phyloP scores from a whole-genome alignment of 2,797 vertebrate genomes.

The Enteromius viviparus region DNA sequence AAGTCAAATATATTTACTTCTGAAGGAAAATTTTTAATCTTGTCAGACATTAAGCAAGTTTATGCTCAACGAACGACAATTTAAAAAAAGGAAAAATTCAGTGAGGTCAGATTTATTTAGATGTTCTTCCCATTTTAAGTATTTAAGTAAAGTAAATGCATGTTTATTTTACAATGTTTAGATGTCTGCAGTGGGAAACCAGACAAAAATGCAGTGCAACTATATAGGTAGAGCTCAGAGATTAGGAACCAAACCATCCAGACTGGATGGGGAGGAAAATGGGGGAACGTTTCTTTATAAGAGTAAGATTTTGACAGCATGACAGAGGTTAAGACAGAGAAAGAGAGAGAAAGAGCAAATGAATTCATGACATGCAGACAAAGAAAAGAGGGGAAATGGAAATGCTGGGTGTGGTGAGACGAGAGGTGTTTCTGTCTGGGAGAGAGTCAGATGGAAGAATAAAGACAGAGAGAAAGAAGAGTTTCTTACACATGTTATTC shows the following conservation, averaged over 20 bases:
- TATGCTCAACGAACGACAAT: not conserved
- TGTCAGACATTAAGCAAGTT: not conserved
- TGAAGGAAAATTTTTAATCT: not conserved
- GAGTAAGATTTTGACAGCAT: not conserved
- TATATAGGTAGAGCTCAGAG: not conserved
- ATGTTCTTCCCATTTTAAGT: not conserved
- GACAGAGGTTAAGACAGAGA: conserved; percentile 4
- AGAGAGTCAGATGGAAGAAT: conserved; percentile 38
- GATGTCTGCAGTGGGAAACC: not conserved
- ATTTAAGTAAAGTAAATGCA: not conserved
- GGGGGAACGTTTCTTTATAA: not conserved
- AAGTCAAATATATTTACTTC: not conserved
- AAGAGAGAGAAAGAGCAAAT: conserved; percentile 18
- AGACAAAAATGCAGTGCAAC: not conserved
- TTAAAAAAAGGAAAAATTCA: not conserved
- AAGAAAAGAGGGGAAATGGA: conserved; percentile 39
- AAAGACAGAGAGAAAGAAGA: conserved; percentile 51
- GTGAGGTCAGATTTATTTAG: not conserved
- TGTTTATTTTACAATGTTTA: not conserved
- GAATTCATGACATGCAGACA: conserved; percentile 36
- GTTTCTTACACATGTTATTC: conserved; percentile 82
- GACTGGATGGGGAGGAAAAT: conserved; percentile 11
- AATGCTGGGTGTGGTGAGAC: conserved; percentile 40
- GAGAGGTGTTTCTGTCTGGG: conserved; percentile 51
- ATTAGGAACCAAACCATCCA: not conserved